Evolutionary conservation across 2,113 vertebrate species (phyloP).

Genomic region (Psittacula cyanocephala): DNA sequence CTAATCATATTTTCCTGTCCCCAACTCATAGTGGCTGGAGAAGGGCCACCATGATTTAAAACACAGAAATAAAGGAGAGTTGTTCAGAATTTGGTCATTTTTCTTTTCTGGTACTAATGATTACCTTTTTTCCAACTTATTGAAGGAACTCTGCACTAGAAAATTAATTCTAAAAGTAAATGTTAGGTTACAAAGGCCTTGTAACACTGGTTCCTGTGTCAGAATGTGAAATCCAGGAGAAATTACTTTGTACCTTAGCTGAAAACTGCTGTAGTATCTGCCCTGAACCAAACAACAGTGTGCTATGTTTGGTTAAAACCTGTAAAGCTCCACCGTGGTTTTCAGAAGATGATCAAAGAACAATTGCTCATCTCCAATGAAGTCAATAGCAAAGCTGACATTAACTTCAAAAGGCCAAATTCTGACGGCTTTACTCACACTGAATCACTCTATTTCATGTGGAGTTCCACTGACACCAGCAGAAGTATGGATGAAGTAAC

Average conservation of each 20-base stretch:
- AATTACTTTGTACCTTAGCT: neutral
- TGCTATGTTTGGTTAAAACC: neutral
- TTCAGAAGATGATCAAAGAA: conserved; percentile 16
- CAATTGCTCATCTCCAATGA: neutral
- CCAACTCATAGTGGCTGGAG: neutral
- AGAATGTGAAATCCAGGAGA: neutral
- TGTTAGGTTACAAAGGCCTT: neutral
- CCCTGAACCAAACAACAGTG: neutral
- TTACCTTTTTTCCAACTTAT: neutral
- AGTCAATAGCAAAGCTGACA: neutral
- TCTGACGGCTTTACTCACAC: neutral
- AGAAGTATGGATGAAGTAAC: conserved; percentile 15
- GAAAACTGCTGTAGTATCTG: neutral
- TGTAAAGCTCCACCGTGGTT: neutral
- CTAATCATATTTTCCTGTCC: neutral
- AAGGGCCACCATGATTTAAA: neutral
- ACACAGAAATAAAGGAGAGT: neutral
- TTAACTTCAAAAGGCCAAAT: conserved; percentile 34
- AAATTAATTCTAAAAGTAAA: neutral
- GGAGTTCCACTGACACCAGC: neutral
- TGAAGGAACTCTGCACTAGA: neutral
- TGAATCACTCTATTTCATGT: neutral
- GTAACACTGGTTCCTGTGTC: neutral
- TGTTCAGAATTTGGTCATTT: neutral
- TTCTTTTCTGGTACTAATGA: neutral